Percentiles rank a stretch among this genome's conserved stretches.
phyloP scores from a whole-genome alignment of 2,888 invertebrate species.

The Heliconius ismenius region DNA sequence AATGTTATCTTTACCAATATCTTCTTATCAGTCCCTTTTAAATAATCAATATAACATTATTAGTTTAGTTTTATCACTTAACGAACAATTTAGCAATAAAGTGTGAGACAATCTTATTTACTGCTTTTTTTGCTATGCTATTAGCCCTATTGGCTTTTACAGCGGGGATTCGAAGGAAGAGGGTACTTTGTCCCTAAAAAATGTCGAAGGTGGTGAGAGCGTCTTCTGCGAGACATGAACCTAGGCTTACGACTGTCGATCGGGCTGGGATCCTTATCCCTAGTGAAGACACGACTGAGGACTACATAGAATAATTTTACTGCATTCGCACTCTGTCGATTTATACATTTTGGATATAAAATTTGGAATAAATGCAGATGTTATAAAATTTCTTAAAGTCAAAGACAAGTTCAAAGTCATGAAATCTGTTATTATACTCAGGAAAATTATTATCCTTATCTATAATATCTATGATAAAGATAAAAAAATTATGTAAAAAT shows the following conservation, averaged over 20 bases:
- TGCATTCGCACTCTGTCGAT: neutral
- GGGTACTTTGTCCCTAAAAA: too few species aligned
- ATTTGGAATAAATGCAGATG: neutral
- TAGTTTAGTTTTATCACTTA: neutral
- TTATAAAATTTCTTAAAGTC: neutral
- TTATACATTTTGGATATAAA: too few species aligned
- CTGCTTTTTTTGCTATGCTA: too few species aligned
- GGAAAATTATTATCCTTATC: neutral
- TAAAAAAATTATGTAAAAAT: too few species aligned
- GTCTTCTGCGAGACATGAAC: too few species aligned
- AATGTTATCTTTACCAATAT: neutral
- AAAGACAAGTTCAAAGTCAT: neutral
- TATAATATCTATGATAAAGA: too few species aligned
- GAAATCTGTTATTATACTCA: neutral
- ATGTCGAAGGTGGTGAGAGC: too few species aligned
- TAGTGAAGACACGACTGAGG: too few species aligned
- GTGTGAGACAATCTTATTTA: neutral
- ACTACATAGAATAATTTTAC: neutral
- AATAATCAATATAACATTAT: neutral
- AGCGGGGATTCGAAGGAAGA: too few species aligned
- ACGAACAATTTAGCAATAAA: neutral
- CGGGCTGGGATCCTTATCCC: too few species aligned
- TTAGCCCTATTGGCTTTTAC: too few species aligned
- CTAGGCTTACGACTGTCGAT: too few species aligned
- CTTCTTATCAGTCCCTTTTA: neutral